Evolutionary conservation across 2,797 vertebrate genomes (phyloP).

Genomic region (Sparidentex hasta): DNA sequence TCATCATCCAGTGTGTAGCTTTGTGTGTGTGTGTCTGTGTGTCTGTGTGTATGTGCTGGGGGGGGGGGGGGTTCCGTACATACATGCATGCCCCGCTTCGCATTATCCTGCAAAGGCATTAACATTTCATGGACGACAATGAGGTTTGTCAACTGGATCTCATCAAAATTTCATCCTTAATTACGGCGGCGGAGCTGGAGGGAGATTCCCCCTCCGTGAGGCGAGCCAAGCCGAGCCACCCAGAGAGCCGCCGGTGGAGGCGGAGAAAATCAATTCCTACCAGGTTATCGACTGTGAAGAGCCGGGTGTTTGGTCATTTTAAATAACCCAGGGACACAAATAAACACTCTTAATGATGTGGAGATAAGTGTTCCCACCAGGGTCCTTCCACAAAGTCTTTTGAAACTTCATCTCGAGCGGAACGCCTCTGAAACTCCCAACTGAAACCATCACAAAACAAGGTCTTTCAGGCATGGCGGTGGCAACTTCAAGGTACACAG

Average conservation of each 20-base stretch:
- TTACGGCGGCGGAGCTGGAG: constrained; percentile 52
- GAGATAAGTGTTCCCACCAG: constrained; percentile 42
- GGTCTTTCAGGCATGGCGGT: constrained; percentile 2
- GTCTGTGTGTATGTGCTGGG: not conserved
- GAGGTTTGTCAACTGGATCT: constrained; percentile 71
- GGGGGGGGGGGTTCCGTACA: not conserved
- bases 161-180: constrained; percentile 72
- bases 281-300: constrained; percentile 26
- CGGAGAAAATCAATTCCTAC: constrained; percentile 34
- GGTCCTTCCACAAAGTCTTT: constrained; percentile 21
- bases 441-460: constrained; percentile 1
- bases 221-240: constrained; percentile 1
- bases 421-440: constrained; percentile 12
- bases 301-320: constrained; percentile 45
- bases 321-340: constrained; percentile 44
- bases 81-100: constrained; percentile 5
- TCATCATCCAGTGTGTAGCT: constrained; percentile 34
- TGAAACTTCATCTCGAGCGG: constrained; percentile 11
- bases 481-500: not conserved
- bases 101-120: constrained; percentile 61
- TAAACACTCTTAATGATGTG: constrained; percentile 50
- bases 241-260: not conserved
- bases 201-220: constrained; percentile 30
- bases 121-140: constrained; percentile 70
- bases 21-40: constrained; percentile 11